Conservation (phyloP, 2,113 vertebrate genomes). For the Prochilodus magdalenae region DNA sequence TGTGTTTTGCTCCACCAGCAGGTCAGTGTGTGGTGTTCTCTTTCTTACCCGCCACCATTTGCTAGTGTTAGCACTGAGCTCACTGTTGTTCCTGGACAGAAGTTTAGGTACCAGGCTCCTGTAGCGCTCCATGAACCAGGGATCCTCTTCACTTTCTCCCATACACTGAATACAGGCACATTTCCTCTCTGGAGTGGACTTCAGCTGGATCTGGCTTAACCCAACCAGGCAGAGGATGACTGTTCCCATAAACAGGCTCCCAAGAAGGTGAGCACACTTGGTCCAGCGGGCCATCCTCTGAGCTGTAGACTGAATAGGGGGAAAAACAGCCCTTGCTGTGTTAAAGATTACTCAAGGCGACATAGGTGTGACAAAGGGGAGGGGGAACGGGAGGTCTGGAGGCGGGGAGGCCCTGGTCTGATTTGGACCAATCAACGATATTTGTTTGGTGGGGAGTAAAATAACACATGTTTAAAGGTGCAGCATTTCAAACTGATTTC, state of each 20-base stretch:
- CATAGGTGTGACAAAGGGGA: too few relatives aligned
- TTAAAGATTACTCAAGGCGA: too few relatives aligned
- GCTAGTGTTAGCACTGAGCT: not conserved
- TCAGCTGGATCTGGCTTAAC: not conserved
- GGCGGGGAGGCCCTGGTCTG: too few relatives aligned
- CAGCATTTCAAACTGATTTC: too few relatives aligned
- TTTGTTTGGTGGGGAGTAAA: too few relatives aligned
- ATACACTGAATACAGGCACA: constrained; percentile 35
- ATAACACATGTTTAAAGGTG: too few relatives aligned
- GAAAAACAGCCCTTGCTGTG: not conserved
- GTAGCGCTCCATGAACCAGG: constrained; percentile 37
- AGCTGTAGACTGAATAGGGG: not conserved
- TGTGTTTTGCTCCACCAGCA: too few relatives aligned
- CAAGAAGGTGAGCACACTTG: not conserved
- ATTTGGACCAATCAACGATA: too few relatives aligned
- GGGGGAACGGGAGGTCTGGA: too few relatives aligned
- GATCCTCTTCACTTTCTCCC: not conserved
- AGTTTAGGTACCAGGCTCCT: constrained; percentile 12
- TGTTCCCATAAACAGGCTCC: not conserved
- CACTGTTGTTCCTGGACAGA: constrained; percentile 20
- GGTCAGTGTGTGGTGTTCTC: too few relatives aligned
- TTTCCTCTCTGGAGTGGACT: not conserved
- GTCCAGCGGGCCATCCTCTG: not conserved
- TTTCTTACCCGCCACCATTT: constrained; percentile 38
- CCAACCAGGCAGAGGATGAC: constrained; percentile 1